Conservation (phyloP, 1,140 invertebrate species). For the Panagrolaimus sp. region DNA sequence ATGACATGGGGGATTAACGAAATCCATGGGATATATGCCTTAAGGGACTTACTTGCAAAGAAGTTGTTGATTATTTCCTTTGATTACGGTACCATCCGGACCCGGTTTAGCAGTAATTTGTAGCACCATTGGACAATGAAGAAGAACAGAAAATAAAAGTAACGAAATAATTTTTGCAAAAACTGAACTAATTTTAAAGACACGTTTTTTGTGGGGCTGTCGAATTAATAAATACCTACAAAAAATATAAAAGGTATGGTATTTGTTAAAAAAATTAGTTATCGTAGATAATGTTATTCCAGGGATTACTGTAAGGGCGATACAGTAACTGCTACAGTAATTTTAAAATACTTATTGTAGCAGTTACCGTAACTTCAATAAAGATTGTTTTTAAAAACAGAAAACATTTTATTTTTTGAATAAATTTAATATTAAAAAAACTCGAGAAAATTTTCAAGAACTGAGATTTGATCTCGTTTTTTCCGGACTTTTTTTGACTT, state of each 20-base stretch:
- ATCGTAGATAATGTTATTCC: too few species aligned
- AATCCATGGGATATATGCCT: not conserved
- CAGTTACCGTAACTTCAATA: too few species aligned
- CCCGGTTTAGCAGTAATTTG: not conserved
- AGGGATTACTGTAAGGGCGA: too few species aligned
- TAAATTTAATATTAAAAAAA: too few species aligned
- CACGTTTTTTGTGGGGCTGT: conserved; percentile 1
- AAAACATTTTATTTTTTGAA: too few species aligned
- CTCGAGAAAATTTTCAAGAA: too few species aligned
- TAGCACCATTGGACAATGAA: not conserved
- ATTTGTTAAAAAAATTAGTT: not conserved
- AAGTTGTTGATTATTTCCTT: conserved; percentile 5
- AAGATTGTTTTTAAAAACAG: too few species aligned
- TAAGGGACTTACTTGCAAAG: not conserved
- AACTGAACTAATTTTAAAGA: not conserved
- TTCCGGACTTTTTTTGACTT: too few species aligned
- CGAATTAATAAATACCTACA: conserved; percentile 2
- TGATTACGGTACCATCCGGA: not conserved
- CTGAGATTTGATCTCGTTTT: too few species aligned
- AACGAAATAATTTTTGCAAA: not conserved
- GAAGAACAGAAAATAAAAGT: not conserved
- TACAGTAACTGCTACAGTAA: too few species aligned
- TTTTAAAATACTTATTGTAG: too few species aligned
- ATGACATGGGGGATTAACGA: not conserved
- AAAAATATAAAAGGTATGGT: not conserved